Evolutionary conservation across 2,888 invertebrate genomes (phyloP).

Genomic region (Caenorhabditis wallacei): DNA sequence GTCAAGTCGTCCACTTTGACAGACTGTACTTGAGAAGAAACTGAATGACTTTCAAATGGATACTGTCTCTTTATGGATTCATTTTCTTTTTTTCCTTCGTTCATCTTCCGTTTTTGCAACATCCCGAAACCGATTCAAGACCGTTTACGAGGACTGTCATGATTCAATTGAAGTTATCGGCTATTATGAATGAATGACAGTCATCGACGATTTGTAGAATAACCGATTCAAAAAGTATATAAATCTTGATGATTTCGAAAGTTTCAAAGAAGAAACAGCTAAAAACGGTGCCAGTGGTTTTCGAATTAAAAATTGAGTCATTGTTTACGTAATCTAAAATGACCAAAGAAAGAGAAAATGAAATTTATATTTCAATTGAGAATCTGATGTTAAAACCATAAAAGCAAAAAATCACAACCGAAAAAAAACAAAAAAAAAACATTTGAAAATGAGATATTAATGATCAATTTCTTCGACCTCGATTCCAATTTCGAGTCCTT

Average conservation of each 20-base stretch:
- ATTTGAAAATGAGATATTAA: conserved; percentile 5
- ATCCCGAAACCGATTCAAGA: conserved; percentile 63
- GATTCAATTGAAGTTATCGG: conserved; percentile 53
- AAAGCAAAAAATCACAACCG: conserved; percentile 4
- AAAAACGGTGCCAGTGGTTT: background rate
- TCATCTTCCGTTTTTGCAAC: conserved; percentile 42
- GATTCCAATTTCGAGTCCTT: conserved; percentile 44
- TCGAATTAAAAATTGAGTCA: conserved; percentile 21
- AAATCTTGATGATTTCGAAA: conserved; percentile 56
- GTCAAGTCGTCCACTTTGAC: conserved; percentile 59
- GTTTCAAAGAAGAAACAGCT: conserved; percentile 9
- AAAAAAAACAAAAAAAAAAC: conserved; percentile 16
- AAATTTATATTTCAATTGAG: background rate
- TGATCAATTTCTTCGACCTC: conserved; percentile 53
- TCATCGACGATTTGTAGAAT: conserved; percentile 22
- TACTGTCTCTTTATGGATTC: conserved; percentile 24
- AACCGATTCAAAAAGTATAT: conserved; percentile 32
- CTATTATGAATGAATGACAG: conserved; percentile 62
- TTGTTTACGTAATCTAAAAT: conserved; percentile 9
- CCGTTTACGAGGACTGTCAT: conserved; percentile 48
- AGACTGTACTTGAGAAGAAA: conserved; percentile 57
- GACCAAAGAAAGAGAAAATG: background rate
- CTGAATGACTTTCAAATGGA: conserved; percentile 43
- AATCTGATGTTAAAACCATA: too few species aligned
- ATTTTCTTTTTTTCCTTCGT: conserved; percentile 12